Conservation (phyloP, 2,888 invertebrate genomes). For the Spodoptera picta region DNA sequence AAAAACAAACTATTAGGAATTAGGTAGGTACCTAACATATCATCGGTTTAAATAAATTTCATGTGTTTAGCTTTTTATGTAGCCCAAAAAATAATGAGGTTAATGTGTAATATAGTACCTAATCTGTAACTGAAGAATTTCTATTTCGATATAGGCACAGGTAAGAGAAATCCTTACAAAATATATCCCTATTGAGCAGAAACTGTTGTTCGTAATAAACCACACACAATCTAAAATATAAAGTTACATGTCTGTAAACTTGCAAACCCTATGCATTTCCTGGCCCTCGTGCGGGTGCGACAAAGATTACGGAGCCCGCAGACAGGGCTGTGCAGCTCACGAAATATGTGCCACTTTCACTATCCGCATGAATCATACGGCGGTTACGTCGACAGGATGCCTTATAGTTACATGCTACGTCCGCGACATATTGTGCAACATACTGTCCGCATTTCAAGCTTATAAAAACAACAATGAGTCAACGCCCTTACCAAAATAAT, state of each 20-base stretch:
- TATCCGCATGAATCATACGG: conserved; percentile 77
- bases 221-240: no score
- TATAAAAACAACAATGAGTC: conserved; percentile 68
- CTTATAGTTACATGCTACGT: conserved; percentile 64
- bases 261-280: conserved; percentile 1
- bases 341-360: conserved; percentile 83
- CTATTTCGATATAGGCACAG: no score
- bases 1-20: no score
- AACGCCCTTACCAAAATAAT: conserved; percentile 54
- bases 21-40: neutral
- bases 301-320: conserved; percentile 31
- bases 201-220: no score
- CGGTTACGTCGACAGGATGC: conserved; percentile 80
- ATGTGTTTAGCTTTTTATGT: neutral
- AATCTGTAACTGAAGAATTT: no score
- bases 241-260: no score
- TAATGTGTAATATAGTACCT: no score
- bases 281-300: neutral
- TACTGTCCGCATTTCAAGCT: conserved; percentile 67
- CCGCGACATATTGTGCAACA: conserved; percentile 78
- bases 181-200: no score
- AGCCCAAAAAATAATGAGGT: no score
- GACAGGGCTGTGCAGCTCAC: conserved; percentile 60
- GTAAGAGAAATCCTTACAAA: no score
- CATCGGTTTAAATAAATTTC: neutral